Base-by-base conservation (phyloP, 2,888 invertebrate species). In the Lysandra coridon region DNA sequence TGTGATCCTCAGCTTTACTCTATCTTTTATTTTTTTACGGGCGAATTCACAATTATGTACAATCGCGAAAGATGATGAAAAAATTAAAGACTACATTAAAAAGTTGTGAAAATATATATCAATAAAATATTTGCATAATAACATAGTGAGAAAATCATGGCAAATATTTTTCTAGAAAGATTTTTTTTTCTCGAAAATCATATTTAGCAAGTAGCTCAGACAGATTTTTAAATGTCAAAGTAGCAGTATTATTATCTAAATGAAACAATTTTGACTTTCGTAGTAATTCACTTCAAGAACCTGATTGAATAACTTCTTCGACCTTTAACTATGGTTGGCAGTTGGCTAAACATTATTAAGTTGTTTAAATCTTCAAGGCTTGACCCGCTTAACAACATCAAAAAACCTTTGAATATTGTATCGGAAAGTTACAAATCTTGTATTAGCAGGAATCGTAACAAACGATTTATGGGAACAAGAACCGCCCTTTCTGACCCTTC, bases 401-500 rank as follows among this genome's bases (percentile, higher is more conserved):
- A 30, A 69, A 69, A 30, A 30, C 30, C 1, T 30, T 30, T 69
- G 4, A 30, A 69, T 30, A 30, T 69, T 69, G 30, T 69, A 69
- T 33, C 12, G 69, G 33, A 1, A 69, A 69, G 33, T 69, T 37
- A 69, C 33, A 69, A 69, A 33, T 69, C 69, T 33, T 69, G 17
- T 37, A 37, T 69, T 69, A 69, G 33, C 69, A 17, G 17, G 69
- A 37, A 69, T 69, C 14, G 69, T 69, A 69, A 69, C 69, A 17
- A 69, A 37, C 37, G 33, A 69, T 33, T 69, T 69, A 69, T 17
- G 69, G 33, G 69, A 69, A 37, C 33, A 69, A 69, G 4, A 37
- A 23, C 3, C 69, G 69, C 5, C 69, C 37, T 5, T 37, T 33
- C 33, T 69, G 69, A 69, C 69, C 69, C 69, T 10, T 6, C 12